Evolutionary conservation across 2,888 invertebrate species (phyloP).

Genomic region (Cephalotes varians): DNA sequence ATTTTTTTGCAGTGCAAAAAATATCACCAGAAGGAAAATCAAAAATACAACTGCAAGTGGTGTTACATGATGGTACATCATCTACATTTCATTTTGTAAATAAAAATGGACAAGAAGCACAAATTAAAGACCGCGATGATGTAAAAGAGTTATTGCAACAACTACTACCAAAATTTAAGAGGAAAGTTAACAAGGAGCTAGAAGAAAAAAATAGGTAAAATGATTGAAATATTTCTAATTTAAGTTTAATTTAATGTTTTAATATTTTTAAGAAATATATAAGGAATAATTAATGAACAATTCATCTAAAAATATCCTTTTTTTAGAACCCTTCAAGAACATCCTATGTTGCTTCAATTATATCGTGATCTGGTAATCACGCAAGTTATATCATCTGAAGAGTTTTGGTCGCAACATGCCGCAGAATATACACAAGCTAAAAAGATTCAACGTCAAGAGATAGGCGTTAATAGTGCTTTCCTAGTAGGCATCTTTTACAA

Average conservation of each 20-base stretch:
- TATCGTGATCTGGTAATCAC: conserved; percentile 99
- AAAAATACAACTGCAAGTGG: conserved; percentile 99
- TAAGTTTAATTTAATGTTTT: too few relatives aligned
- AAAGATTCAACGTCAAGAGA: conserved; percentile 92
- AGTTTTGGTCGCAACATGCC: conserved; percentile 98
- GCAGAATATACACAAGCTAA: conserved; percentile 91
- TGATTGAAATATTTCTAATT: background rate
- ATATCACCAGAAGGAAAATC: conserved; percentile 98
- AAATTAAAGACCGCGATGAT: conserved; percentile 95
- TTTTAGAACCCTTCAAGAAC: conserved; percentile 92
- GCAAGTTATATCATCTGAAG: conserved; percentile 97
- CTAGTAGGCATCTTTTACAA: conserved; percentile 83
- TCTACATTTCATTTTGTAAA: conserved; percentile 99
- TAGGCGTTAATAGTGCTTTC: conserved; percentile 91
- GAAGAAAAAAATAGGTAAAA: conserved; percentile 93
- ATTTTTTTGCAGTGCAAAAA: conserved; percentile 92
- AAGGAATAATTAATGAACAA: conserved; percentile 84
- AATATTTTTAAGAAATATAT: conserved; percentile 94
- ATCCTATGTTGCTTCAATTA: conserved; percentile 96
- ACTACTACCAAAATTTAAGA: conserved; percentile 96
- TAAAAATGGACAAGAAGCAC: conserved; percentile 92
- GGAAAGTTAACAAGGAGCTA: conserved; percentile 95
- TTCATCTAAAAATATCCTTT: background rate
- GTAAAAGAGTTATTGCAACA: conserved; percentile 97
- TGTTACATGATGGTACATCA: conserved; percentile 96